Conservation (phyloP, 2,797 vertebrate genomes). For the Chaenodraco wilsoni region DNA sequence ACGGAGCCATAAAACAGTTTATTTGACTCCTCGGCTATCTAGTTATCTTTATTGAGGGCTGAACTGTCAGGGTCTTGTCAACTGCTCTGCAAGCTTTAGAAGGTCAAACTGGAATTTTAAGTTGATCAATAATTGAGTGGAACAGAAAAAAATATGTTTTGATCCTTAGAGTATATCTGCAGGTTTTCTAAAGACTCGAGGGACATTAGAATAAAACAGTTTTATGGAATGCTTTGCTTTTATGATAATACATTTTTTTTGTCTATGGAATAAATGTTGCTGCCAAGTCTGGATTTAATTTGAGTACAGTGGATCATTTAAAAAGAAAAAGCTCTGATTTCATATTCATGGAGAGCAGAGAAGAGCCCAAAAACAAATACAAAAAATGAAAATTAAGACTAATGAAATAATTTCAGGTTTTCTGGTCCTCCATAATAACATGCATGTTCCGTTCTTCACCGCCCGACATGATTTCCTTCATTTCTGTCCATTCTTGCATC, state of each 20-base stretch:
- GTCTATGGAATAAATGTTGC: conserved; percentile 5
- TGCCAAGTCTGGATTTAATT: background rate
- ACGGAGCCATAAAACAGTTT: background rate
- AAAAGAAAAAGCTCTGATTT: background rate
- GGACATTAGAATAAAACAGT: conserved; percentile 5
- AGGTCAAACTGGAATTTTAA: background rate
- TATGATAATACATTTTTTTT: background rate
- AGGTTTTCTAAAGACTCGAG: background rate
- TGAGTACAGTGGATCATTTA: background rate
- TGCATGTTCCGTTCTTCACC: conserved; percentile 29
- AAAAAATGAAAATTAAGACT: conserved; percentile 41
- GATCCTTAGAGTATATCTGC: conserved; percentile 1
- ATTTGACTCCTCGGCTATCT: background rate
- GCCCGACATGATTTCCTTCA: conserved; percentile 12
- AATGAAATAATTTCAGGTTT: conserved; percentile 12
- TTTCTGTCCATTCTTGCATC: conserved; percentile 14
- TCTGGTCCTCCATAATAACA: conserved; percentile 57
- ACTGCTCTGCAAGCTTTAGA: background rate
- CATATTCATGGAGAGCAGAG: background rate
- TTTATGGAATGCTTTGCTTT: conserved; percentile 47
- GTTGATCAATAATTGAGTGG: background rate
- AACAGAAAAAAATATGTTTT: background rate
- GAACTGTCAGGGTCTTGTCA: background rate
- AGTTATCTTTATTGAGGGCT: background rate
- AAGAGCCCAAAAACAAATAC: conserved; percentile 23